phyloP scores from a whole-genome alignment of 2,888 invertebrate species.

The Mantis religiosa region DNA sequence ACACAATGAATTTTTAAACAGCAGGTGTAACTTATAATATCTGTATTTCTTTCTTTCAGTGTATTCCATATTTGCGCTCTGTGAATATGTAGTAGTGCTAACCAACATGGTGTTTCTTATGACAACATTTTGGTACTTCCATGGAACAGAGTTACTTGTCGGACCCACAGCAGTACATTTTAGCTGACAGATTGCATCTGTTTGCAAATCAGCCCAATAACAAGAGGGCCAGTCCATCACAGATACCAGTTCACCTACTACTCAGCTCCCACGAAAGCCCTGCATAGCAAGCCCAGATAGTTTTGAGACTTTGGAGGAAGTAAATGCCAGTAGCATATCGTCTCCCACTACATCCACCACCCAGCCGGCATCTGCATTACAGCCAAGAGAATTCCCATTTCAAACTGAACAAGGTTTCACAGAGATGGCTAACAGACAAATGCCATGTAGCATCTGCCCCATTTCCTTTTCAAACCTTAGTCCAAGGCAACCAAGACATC shows the following conservation, averaged over 20 bases:
- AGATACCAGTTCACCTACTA: slow-evolving; percentile 8
- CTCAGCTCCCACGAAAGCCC: slow-evolving; percentile 1
- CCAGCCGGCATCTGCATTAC: background rate
- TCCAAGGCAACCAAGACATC: slow-evolving; percentile 6
- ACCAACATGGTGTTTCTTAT: slow-evolving; percentile 92
- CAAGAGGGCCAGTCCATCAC: slow-evolving; percentile 22
- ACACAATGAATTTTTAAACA: too few species aligned
- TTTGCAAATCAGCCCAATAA: slow-evolving; percentile 17
- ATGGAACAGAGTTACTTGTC: slow-evolving; percentile 45
- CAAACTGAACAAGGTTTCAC: background rate
- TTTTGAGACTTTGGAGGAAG: slow-evolving; percentile 14
- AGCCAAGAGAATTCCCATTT: background rate
- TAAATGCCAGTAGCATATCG: background rate
- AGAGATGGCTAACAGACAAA: background rate
- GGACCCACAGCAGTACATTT: slow-evolving; percentile 36
- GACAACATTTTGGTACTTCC: slow-evolving; percentile 83
- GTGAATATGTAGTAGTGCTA: slow-evolving; percentile 88
- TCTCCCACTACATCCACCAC: background rate
- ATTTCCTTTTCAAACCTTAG: slow-evolving; percentile 1
- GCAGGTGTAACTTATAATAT: background rate
- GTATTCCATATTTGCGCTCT: slow-evolving; percentile 85
- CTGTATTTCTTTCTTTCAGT: slow-evolving; percentile 59
- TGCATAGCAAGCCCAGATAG: slow-evolving; percentile 12
- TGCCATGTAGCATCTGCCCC: background rate
- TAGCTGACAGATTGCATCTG: slow-evolving; percentile 29